phyloP scores from a whole-genome alignment of 1,140 invertebrate species.

The Plectrocnemia conspersa region DNA sequence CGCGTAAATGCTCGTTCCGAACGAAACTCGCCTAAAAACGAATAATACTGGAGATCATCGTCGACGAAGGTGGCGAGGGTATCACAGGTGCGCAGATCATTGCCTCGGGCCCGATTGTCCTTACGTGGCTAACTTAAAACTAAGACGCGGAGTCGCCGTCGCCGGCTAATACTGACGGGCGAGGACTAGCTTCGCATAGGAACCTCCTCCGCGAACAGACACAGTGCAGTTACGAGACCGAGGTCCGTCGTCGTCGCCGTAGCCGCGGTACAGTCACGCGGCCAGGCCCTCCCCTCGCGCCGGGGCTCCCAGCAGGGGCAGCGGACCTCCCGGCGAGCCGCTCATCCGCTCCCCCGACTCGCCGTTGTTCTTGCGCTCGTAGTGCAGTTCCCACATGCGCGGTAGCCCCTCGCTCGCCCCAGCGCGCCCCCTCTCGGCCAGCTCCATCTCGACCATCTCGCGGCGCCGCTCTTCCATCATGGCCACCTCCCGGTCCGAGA shows the following conservation, averaged over 20 bases:
- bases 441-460: conserved; percentile 47
- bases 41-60: background rate
- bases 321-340: conserved; percentile 37
- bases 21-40: background rate
- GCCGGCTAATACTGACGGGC: conserved; percentile 24
- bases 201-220: too few relatives aligned
- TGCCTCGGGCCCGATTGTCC: conserved; percentile 35
- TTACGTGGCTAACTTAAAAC: conserved; percentile 28
- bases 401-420: conserved; percentile 44
- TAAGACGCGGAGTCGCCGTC: conserved; percentile 17
- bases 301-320: conserved; percentile 44
- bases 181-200: too few relatives aligned
- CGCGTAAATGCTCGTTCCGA: conserved; percentile 27
- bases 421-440: conserved; percentile 44
- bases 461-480: conserved; percentile 39
- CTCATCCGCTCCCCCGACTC: conserved; percentile 27
- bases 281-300: conserved; percentile 50
- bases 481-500: conserved; percentile 34
- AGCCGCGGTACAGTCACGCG: conserved; percentile 43
- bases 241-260: too few relatives aligned
- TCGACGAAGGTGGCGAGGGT: conserved; percentile 32
- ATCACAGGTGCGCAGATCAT: conserved; percentile 37
- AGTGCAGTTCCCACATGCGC: conserved; percentile 43
- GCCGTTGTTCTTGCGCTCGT: conserved; percentile 31
- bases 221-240: too few relatives aligned